Percentiles rank a stretch among this genome's conserved stretches.
phyloP scores from a whole-genome alignment of 2,888 invertebrate genomes.

The Acrocera orbiculus region DNA sequence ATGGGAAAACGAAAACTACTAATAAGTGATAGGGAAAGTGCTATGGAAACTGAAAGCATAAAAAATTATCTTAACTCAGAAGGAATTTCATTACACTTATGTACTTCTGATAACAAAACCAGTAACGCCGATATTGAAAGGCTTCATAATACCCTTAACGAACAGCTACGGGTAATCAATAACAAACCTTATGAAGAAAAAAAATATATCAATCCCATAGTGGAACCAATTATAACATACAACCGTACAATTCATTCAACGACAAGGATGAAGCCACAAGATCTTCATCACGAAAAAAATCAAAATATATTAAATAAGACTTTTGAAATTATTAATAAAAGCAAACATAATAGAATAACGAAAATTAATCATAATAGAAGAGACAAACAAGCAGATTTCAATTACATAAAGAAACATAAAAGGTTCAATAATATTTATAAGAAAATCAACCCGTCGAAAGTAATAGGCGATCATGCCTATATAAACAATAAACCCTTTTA shows the following conservation, averaged over 20 bases:
- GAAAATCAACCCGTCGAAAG: neutral
- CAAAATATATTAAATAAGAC: neutral
- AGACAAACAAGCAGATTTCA: neutral
- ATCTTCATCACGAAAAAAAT: neutral
- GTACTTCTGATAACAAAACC: conserved; percentile 1
- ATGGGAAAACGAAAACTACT: conserved; percentile 2
- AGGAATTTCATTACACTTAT: neutral
- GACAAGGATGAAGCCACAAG: conserved; percentile 1
- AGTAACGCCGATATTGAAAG: conserved; percentile 1
- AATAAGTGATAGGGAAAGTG: neutral
- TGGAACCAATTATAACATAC: neutral
- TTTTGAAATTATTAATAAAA: neutral
- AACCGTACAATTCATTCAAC: neutral
- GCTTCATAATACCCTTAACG: conserved; percentile 1
- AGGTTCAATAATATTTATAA: neutral
- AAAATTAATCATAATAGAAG: neutral
- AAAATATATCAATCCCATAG: neutral
- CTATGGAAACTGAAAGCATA: neutral
- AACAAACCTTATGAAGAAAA: neutral
- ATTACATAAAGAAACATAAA: neutral
- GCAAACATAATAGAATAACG: neutral
- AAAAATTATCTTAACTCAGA: conserved; percentile 1
- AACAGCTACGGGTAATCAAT: conserved; percentile 1
- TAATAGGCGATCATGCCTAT: neutral
- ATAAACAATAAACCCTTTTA: neutral